Evolutionary conservation across 1,140 invertebrate genomes (phyloP).

Genomic region (Muscidifurax raptorellus): DNA sequence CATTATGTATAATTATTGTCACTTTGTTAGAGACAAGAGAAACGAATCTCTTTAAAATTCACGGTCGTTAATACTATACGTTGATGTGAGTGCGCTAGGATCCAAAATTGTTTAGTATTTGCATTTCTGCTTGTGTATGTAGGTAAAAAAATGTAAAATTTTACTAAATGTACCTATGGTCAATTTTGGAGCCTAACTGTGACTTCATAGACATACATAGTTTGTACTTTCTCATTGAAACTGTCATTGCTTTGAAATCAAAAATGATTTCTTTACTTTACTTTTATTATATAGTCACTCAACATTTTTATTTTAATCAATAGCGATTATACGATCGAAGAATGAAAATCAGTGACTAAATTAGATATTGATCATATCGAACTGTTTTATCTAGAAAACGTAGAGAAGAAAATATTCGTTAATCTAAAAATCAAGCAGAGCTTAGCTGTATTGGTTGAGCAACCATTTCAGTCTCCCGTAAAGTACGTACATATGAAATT

Average conservation of each 20-base stretch:
- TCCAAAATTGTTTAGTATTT: conserved; percentile 49
- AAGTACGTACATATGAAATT: conserved; percentile 47
- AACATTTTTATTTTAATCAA: conserved; percentile 28
- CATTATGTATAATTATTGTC: conserved; percentile 42
- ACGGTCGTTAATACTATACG: conserved; percentile 36
- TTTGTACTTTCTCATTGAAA: conserved; percentile 33
- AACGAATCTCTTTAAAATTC: conserved; percentile 49
- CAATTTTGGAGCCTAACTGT: conserved; percentile 50
- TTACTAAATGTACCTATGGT: conserved; percentile 29
- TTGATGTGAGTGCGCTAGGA: conserved; percentile 43
- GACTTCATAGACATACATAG: conserved; percentile 35
- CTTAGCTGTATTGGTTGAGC: conserved; percentile 50
- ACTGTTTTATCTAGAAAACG: conserved; percentile 46
- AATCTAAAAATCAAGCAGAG: conserved; percentile 47
- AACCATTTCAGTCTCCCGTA: conserved; percentile 49
- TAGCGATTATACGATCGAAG: conserved; percentile 31
- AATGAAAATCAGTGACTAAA: conserved; percentile 32
- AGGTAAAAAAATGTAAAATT: conserved; percentile 17
- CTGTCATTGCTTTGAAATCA: conserved; percentile 18
- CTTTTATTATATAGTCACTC: conserved; percentile 29
- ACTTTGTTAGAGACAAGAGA: conserved; percentile 48
- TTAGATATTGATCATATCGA: conserved; percentile 53
- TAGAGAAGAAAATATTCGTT: conserved; percentile 47
- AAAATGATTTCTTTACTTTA: conserved; percentile 22
- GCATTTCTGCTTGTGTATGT: conserved; percentile 34